Base-by-base conservation (phyloP, 2,797 vertebrate species). In the Balearica regulorum region DNA sequence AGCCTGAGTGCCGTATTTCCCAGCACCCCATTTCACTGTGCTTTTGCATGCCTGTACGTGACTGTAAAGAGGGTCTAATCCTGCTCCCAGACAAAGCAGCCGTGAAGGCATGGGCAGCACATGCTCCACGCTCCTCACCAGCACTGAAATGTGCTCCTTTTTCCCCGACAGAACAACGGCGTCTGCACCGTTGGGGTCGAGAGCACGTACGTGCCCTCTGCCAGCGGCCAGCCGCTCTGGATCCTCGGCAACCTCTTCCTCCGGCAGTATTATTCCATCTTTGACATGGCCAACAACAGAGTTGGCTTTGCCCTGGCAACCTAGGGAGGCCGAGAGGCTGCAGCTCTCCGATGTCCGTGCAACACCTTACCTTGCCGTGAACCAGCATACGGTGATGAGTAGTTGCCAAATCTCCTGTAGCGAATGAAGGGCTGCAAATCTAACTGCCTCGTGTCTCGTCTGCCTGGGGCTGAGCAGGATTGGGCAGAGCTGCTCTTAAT, bases 201-300 rank as follows among this genome's bases (percentile, higher is more conserved):
- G 61, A 96, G 96, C 87, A 98, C 98, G 3, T 98, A 98, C 13
- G 88, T 98, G 93, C 37, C 97, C 70, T 98, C 98, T 33, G 37
- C 10, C 25, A 92, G 69, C 0, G 97, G 97, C 16, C 95, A 98
- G 43, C 97, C 98, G 1, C 96, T 99, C 93, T 98, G 98, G 98
- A 98, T 98, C 97, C 96, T 99, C 2, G 98, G 98, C 79, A 98
- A 98, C 4, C 82, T 99, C 70, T 98, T 99, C 97, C 98, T 98
- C 65, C 97, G 96, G 86, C 96, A 98, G 35, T 98, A 98, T 89
- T 98, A 98, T 76, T 98, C 98, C 35, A 71, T 98, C 86, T 98
- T 95, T 0, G 97, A 98, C 88, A 76, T 97, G 78, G 89, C 81
- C 93, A 97, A 98, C 97, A 98, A 98, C 97, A 95, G 94, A 5